Percentiles rank a stretch among this genome's conserved stretches.
phyloP scores from a whole-genome alignment of 2,113 vertebrate genomes.

The Anoplopoma fimbria region DNA sequence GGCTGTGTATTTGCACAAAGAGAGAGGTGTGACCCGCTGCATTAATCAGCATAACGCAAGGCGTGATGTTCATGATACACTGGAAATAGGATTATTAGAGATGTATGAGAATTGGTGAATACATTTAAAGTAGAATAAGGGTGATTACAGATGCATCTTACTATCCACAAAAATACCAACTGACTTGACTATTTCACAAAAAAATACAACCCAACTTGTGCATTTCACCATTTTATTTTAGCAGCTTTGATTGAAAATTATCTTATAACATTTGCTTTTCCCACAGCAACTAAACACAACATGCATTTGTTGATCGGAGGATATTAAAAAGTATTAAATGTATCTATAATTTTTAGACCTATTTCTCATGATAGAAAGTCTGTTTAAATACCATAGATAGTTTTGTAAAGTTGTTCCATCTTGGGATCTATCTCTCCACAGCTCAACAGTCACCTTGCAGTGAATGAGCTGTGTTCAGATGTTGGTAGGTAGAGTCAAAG shows the following conservation, averaged over 20 bases:
- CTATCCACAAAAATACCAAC: background rate
- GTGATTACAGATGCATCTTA: background rate
- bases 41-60: background rate
- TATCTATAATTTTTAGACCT: no score
- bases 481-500: slow-evolving; percentile 26
- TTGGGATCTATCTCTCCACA: background rate
- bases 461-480: background rate
- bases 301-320: background rate
- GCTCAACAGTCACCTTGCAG: slow-evolving; percentile 15
- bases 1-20: background rate
- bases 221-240: no score
- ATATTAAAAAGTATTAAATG: background rate
- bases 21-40: no score
- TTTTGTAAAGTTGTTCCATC: background rate
- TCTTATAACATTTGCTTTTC: no score
- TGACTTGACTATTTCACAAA: background rate
- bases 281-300: background rate
- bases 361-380: background rate
- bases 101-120: background rate
- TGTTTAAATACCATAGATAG: background rate
- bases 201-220: background rate
- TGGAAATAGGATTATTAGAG: background rate
- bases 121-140: background rate
- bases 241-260: no score
- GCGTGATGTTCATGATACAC: background rate